Conservation (phyloP, 2,888 invertebrate genomes). For the Lobophora halterata region DNA sequence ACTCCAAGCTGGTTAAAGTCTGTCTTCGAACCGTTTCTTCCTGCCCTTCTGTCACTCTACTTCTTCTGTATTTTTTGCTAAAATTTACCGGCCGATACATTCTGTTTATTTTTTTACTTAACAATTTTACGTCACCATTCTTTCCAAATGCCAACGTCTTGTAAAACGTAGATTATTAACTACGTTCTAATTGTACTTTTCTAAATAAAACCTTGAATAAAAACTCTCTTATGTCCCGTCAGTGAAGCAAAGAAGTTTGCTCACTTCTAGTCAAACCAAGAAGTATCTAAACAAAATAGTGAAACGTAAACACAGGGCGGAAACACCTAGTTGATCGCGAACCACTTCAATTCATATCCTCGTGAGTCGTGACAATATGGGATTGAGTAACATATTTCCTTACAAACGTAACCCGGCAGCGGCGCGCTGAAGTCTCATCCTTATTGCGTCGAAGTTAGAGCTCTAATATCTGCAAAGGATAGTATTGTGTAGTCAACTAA, state of each 20-base stretch:
- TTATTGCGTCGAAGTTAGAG: constrained; percentile 7
- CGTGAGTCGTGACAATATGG: constrained; percentile 73
- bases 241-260: constrained; percentile 38
- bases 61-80: constrained; percentile 22
- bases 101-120: constrained; percentile 28
- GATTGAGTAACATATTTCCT: constrained; percentile 75
- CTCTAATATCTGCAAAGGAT: constrained; percentile 29
- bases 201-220: no score
- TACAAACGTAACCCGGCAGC: constrained; percentile 44
- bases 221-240: no score
- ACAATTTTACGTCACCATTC: constrained; percentile 36
- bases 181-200: no score
- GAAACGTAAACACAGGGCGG: constrained; percentile 67
- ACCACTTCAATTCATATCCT: constrained; percentile 78
- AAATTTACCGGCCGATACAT: constrained; percentile 27
- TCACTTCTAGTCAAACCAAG: constrained; percentile 33
- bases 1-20: constrained; percentile 34
- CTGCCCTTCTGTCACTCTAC: constrained; percentile 19
- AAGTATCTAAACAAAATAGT: constrained; percentile 45
- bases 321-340: constrained; percentile 77
- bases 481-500: constrained; percentile 27
- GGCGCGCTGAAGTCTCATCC: constrained; percentile 14
- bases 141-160: no score
- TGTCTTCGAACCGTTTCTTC: constrained; percentile 19
- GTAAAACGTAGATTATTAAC: no score